Evolutionary conservation across 2,797 vertebrate genomes (phyloP).

Genomic region (Sebastes matsubarae): DNA sequence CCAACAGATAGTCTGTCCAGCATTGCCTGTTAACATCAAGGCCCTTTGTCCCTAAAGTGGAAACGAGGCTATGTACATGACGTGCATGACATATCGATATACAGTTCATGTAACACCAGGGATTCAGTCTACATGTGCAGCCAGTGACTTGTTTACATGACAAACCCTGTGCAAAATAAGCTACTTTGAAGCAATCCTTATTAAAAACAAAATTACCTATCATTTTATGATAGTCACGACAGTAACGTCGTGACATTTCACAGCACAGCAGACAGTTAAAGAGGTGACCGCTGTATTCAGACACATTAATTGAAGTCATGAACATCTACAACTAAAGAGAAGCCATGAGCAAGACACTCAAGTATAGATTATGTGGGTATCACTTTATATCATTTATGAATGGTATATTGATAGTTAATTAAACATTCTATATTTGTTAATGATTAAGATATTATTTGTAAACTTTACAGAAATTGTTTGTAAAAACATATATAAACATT

Average conservation of each 20-base stretch:
- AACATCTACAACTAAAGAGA: not conserved
- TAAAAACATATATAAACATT: too few species aligned
- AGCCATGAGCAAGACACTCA: not conserved
- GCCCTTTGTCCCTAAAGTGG: not conserved
- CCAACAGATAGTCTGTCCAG: constrained; percentile 45
- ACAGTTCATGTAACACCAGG: not conserved
- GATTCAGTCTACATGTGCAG: not conserved
- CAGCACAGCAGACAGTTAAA: not conserved
- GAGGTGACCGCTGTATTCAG: not conserved
- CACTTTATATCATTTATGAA: too few species aligned
- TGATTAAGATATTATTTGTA: too few species aligned
- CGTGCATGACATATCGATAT: not conserved
- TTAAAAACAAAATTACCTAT: not conserved
- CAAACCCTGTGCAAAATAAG: not conserved
- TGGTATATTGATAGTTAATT: too few species aligned
- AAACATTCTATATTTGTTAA: too few species aligned
- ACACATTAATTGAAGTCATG: not conserved
- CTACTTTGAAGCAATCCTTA: not conserved
- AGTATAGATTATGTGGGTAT: not conserved
- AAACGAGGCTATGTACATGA: not conserved
- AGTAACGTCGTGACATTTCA: not conserved
- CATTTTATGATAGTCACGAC: not conserved
- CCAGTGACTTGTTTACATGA: not conserved
- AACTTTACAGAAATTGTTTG: too few species aligned
- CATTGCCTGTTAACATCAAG: constrained; percentile 24